A percentile compares a stretch with the other conserved stretches of the same genome.
Evolutionary conservation across 2,113 vertebrate genomes (phyloP).

Genomic region (Furnarius figulus): DNA sequence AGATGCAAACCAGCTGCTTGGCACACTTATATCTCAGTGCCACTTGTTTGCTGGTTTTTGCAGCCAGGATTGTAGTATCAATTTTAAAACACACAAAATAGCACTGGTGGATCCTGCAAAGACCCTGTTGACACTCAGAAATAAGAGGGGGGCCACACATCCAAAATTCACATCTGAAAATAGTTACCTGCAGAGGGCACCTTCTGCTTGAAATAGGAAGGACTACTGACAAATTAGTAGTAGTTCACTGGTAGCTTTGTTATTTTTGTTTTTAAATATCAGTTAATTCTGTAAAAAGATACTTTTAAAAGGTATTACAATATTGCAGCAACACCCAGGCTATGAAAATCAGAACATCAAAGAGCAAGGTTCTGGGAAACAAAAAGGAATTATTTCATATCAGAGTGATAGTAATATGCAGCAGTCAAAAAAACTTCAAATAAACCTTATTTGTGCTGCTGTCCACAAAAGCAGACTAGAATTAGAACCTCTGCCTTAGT

Average conservation of each 20-base stretch:
- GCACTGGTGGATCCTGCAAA: background rate
- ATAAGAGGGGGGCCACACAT: background rate
- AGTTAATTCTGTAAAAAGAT: background rate
- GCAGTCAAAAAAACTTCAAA: background rate
- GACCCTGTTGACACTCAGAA: background rate
- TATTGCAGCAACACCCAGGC: background rate
- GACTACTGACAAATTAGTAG: background rate
- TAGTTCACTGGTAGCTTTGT: background rate
- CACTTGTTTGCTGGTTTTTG: background rate
- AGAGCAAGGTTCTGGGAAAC: background rate
- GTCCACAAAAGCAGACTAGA: background rate
- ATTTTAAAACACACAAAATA: background rate
- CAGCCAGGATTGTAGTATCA: background rate
- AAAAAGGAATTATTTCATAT: background rate
- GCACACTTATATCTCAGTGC: background rate
- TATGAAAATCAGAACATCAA: background rate
- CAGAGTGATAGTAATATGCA: background rate
- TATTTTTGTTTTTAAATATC: background rate
- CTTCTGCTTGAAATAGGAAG: background rate
- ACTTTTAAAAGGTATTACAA: background rate
- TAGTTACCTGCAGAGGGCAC: conserved; percentile 54
- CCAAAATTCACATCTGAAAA: background rate
- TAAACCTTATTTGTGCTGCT: fast-evolving
- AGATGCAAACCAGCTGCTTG: background rate
- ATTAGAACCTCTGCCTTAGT: background rate